A percentile compares a stretch with the other conserved stretches of the same genome.
These are phyloP conservation scores for Smittia sp. DNA, from an alignment of 2,888 invertebrate species.

Conservation along the genomic window DNA sequence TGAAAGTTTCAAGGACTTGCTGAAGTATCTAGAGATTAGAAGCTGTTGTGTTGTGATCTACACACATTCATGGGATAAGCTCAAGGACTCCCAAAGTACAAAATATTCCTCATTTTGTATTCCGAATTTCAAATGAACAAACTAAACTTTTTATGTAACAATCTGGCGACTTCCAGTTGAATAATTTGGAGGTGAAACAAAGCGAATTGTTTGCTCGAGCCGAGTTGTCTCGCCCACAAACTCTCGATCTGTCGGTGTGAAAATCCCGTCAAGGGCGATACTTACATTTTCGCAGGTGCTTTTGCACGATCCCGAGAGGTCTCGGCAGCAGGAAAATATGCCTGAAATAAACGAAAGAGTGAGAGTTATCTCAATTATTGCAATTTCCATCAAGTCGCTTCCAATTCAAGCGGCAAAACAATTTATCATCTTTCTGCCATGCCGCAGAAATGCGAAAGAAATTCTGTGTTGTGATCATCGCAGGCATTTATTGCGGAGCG, in stretches of 20 bases:
- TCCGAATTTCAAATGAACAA: no score
- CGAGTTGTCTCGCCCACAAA: neutral
- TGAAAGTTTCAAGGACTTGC: no score
- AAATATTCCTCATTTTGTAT: no score
- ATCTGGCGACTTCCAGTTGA: no score
- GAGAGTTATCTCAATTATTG: neutral
- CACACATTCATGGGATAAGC: no score
- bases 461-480: neutral
- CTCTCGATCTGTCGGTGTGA: neutral
- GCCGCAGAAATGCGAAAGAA: conserved; percentile 2
- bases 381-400: conserved; percentile 4
- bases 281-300: conserved; percentile 20
- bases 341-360: conserved; percentile 6
- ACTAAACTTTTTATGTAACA: no score
- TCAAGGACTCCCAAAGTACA: no score
- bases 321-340: conserved; percentile 25
- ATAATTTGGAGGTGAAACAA: neutral
- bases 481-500: neutral
- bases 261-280: neutral
- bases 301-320: conserved; percentile 22
- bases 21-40: no score
- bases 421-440: conserved; percentile 31
- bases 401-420: conserved; percentile 22
- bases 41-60: no score
- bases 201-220: neutral